Base-by-base conservation (phyloP, 2,113 vertebrate species). In the Pitta sordida region DNA sequence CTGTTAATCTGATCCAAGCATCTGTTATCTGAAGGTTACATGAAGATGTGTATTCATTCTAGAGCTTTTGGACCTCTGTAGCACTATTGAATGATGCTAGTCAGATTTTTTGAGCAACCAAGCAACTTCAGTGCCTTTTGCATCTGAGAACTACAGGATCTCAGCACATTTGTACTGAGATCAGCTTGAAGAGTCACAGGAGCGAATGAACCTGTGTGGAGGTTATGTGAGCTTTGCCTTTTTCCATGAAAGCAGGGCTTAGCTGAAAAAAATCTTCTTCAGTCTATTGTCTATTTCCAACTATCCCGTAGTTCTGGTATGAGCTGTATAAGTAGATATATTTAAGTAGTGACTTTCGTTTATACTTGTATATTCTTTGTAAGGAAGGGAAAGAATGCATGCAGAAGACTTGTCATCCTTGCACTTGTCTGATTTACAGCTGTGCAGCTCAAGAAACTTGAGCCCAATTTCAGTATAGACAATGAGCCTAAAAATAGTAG, bases 401-500 rank as follows among this genome's bases (percentile, higher is more conserved):
- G 37, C 22, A 36, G 58, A 73, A 58, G 41, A 8, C 19, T 86
- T 46, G 22, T 32, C 41, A 79, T 73, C 44, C 56, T 86, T 83
- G n/a, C 32, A 44, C 49, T 88, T 73, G 8, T 53, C 95, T 91
- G 75, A 77, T 85, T 77, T 69, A 58, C 53, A 83, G 79, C 41
- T 85, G 48, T 52, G 37, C 56, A 94, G 53, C 53, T 70, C 30
- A 46, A 62, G 91, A 86, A 96, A 91, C 43, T 53, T 51, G 71
- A 91, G 26, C 51, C 75, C 32, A 58, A 14, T 58, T 88, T 86
- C 52, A 36, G 12, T 62, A 29, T 59, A 59, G 79, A 58, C 80
- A 85, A 83, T 20, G 18, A 91, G 24, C 63, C 93, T 95, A 90
- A 95, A 95, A 90, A 95, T 93, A 95, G 86, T 49, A 85, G 21